Evolutionary conservation across 2,888 invertebrate genomes (phyloP).

Genomic region (Limnephilus lunatus): DNA sequence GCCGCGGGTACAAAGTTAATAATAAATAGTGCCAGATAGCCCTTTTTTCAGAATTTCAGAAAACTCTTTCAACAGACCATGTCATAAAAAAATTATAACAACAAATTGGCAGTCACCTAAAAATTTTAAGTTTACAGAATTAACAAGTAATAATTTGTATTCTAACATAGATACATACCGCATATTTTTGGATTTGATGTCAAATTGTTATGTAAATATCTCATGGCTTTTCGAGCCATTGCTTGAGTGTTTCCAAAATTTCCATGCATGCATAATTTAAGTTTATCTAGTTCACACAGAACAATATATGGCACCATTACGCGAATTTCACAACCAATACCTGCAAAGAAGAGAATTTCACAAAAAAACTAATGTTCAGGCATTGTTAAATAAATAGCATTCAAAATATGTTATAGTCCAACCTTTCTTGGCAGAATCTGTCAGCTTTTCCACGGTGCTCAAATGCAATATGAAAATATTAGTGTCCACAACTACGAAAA

Average conservation of each 20-base stretch:
- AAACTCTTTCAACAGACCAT: neutral
- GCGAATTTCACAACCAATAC: neutral
- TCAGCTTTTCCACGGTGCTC: slow-evolving; percentile 47
- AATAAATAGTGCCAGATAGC: too few relatives aligned
- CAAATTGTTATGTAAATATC: slow-evolving; percentile 76
- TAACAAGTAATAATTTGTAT: neutral
- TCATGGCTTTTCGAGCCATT: slow-evolving; percentile 73
- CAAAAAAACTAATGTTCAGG: neutral
- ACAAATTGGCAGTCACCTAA: neutral
- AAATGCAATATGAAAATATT: slow-evolving; percentile 75
- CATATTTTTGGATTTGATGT: slow-evolving; percentile 74
- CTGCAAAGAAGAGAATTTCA: neutral
- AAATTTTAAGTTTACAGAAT: neutral
- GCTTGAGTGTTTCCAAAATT: slow-evolving; percentile 73
- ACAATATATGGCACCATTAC: slow-evolving; percentile 80
- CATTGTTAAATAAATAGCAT: slow-evolving; percentile 8
- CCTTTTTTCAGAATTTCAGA: too few relatives aligned
- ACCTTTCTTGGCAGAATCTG: slow-evolving; percentile 32
- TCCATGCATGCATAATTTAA: slow-evolving; percentile 71
- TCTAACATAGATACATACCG: slow-evolving; percentile 70
- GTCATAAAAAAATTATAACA: neutral
- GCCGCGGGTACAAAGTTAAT: too few relatives aligned
- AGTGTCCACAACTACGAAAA: slow-evolving; percentile 74
- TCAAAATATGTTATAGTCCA: neutral
- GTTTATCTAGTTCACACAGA: slow-evolving; percentile 78